Evolutionary conservation across 1,140 invertebrate species (phyloP), one percentile per base, ranked within the genome.

Genomic region (Saccostrea echinata): DNA sequence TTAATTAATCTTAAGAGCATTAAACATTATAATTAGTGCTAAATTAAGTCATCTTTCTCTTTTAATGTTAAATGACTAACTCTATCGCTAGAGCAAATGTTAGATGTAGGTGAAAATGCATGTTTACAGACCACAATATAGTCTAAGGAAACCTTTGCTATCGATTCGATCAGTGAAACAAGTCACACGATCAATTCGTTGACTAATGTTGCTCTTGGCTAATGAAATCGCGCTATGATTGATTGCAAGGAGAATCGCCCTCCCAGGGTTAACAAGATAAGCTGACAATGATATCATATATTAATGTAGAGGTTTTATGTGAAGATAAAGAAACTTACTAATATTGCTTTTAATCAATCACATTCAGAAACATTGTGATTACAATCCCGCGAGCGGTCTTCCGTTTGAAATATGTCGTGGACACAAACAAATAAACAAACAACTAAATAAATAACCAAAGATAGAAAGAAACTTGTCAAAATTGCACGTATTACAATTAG

Each of bases 261-360:
- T 76, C 68, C 68, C 68, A 76, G 33, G 68, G 68, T 76, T 76
- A 76, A 76, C 68, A 30, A 76, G 68, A 76, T 76, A 76, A 76
- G 68, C 30, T 33, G 68, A 76, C 68, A 76, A 76, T 76, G 68
- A 76, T 76, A 76, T 76, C 68, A 76, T 76, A 76, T 76, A 76
- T 76, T 76, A 76, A 76, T 76, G 68, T 76, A 76, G 27, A 76
- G 30, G 68, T 33, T 76, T 76, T 76, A 76, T 76, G 68, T 27
- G 27, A 12, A 76, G 68, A 76, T 76, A 76, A 76, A 76, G 68
- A 76, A 76, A 76, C 68, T 76, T 30, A 76, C 68, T 30, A 76
- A 76, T 76, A 76, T 76, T 76, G 16, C 68, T 76, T 76, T 76
- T 76, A 76, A 76, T 76, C 68, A 76, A 76, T 76, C 68, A 76